phyloP scores from a whole-genome alignment of 1,140 invertebrate genomes.

The Harlomillsia oculata region DNA sequence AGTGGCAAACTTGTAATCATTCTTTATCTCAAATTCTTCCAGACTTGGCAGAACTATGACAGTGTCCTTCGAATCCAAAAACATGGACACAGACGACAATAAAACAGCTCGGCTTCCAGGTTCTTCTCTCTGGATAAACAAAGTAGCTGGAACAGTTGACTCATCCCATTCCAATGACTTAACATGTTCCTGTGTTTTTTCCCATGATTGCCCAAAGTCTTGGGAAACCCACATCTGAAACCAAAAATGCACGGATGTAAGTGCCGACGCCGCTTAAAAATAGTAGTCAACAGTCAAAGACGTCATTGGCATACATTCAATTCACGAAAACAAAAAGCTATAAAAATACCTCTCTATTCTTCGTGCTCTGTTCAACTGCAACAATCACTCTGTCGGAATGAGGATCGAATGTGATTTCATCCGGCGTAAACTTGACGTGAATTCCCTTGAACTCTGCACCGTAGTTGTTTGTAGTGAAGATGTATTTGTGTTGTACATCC shows the following conservation, averaged over 20 bases:
- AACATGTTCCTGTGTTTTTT: slow-evolving; percentile 56
- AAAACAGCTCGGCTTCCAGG: slow-evolving; percentile 52
- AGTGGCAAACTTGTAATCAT: slow-evolving; percentile 75
- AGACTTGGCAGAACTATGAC: slow-evolving; percentile 55
- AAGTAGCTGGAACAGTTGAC: slow-evolving; percentile 41
- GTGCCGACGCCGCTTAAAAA: neutral
- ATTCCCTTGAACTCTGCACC: slow-evolving; percentile 53
- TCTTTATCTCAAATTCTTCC: slow-evolving; percentile 69
- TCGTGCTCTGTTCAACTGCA: slow-evolving; percentile 62
- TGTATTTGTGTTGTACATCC: slow-evolving; percentile 62
- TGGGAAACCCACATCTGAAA: slow-evolving; percentile 61
- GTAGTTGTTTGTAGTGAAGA: slow-evolving; percentile 67
- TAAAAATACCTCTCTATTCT: slow-evolving; percentile 52
- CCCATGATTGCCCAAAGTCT: slow-evolving; percentile 63
- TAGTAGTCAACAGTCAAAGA: too few species aligned
- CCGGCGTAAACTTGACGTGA: slow-evolving; percentile 60
- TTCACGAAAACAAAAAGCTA: neutral
- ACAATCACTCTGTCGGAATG: slow-evolving; percentile 50
- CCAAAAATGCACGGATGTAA: neutral
- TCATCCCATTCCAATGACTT: slow-evolving; percentile 63
- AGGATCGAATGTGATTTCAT: slow-evolving; percentile 63
- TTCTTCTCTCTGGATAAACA: slow-evolving; percentile 62
- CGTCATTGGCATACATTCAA: too few species aligned
- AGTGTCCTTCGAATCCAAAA: slow-evolving; percentile 39
- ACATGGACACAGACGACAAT: slow-evolving; percentile 45